A percentile compares a stretch with the other conserved stretches of the same genome.
phyloP scores from a whole-genome alignment of 2,888 invertebrate genomes.

The Pandemis heparana region DNA sequence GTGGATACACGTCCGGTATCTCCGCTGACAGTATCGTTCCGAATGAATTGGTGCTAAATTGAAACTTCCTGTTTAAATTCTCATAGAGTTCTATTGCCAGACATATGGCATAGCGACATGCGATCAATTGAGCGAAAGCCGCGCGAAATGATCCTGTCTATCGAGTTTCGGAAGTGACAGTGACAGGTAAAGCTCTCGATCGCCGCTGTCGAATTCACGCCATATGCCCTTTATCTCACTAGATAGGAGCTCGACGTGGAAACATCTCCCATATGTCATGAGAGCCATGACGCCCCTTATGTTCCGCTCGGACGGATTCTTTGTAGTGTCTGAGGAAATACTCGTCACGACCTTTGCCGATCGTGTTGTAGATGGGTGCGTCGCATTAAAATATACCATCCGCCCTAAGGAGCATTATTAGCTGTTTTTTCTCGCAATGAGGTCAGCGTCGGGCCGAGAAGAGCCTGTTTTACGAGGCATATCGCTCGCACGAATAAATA shows the following conservation, averaged over 20 bases:
- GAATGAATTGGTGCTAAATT: constrained; percentile 83
- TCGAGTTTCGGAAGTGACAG: constrained; percentile 65
- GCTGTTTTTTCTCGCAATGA: constrained; percentile 71
- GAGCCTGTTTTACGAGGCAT: constrained; percentile 69
- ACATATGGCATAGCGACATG: constrained; percentile 76
- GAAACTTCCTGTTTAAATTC: constrained; percentile 82
- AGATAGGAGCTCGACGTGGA: constrained; percentile 52
- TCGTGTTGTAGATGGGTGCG: constrained; percentile 59
- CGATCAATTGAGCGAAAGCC: constrained; percentile 82
- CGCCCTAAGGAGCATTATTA: constrained; percentile 50
- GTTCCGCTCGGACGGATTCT: constrained; percentile 50
- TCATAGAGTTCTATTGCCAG: constrained; percentile 73
- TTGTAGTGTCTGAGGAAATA: constrained; percentile 32
- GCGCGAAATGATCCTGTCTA: constrained; percentile 70
- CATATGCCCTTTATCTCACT: constrained; percentile 69
- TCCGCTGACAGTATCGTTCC: constrained; percentile 72
- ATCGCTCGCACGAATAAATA: constrained; percentile 65
- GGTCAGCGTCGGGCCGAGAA: constrained; percentile 66
- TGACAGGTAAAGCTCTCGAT: constrained; percentile 70
- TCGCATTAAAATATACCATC: constrained; percentile 51
- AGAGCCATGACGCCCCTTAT: constrained; percentile 62
- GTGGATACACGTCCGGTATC: constrained; percentile 68
- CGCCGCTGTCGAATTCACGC: constrained; percentile 59
- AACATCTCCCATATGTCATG: constrained; percentile 63
- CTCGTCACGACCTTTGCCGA: constrained; percentile 49